Evolutionary conservation across 1,140 invertebrate species (phyloP), one percentile per base, ranked within the genome.

Genomic region (Drosophila mojavensis): DNA sequence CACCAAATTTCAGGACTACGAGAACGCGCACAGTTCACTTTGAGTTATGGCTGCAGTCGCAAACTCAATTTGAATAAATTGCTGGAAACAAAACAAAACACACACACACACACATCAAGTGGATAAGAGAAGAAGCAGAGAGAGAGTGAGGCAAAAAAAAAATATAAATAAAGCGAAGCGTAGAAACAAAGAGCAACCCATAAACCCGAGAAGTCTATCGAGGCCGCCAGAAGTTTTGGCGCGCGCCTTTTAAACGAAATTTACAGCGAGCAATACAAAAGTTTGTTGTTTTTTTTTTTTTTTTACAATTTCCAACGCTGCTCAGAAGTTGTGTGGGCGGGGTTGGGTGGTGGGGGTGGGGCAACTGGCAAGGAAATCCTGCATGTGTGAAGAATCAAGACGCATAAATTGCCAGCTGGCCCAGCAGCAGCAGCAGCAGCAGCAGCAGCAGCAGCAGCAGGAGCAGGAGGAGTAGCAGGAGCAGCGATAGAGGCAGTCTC

Each of bases 41-140:
- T 89, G 83, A 88, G 84, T 88, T 88, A 88, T 88, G 83, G 79
- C 83, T 75, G 84, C 83, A 79, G 83, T 89, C 77, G 84, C 80
- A 83, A 88, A 88, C 83, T 88, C 83, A 88, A 88, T 86, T 86
- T 86, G 83, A 86, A 86, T 86, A 86, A 86, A 86, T 86, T 86
- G 83, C 78, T 88, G 72, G 30, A 74, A 74, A 68, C 65, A 74
- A 79, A 86, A 88, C 83, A 88, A 88, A 85, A 66, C 62, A 51
- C 61, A 48, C 62, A 61, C 20, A 0, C 0, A 66, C 62, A 54
- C 61, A 48, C 62, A 61, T 13, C 74, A 56, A 72, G 47, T 72
- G 69, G 54, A 65, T 72, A 53, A 68, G 53, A 54, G 64, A 33
- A 59, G 53, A 33, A 56, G 43, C 20, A 24, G 7, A 55, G 43